Base-by-base conservation (phyloP, 1,140 invertebrate genomes). In the Bombus huntii region DNA sequence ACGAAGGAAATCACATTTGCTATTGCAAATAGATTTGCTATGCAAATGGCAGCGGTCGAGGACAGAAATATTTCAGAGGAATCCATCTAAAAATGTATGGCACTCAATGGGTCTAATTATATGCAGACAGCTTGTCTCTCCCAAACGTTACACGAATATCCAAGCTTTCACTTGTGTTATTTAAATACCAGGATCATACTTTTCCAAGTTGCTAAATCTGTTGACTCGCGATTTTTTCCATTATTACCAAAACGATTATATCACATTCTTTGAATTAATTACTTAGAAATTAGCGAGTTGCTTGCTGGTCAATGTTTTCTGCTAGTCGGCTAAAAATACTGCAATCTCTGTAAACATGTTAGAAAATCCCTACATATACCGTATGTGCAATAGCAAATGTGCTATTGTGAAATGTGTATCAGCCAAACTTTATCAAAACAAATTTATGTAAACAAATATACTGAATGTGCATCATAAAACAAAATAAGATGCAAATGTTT, bases 51-150 rank as follows among this genome's bases (percentile, higher is more conserved):
- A 31, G 10, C 3, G 31, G 18, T 5, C 22, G 28, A 42, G 9
- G 22, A 13, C 5, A 42, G n/a, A 75, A 72, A 66, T 12, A 59
- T 66, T 57, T 62, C 42, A 70, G 71, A 75, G 39, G 71, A 70
- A 80, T 87, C 75, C 81, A 59, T 59, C 62, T 18, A 59, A 59
- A 66, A 65, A 78, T 65, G 82, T n/a, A 78, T 44, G 73, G 47
- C 71, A 75, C 70, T 62, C 47, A 71, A 74, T 15, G 18, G 5
- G 22, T 70, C 70, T 89, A 85, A 88, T 88, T 85, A 77, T 68
- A 85, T 65, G 44, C 78, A 81, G 77, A 81, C 66, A 77, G 73
- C 31, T 81, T 88, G 83, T 74, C 83, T 57, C 76, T 85, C 15
- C 66, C 76, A 81, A 85, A 78, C n/a, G 42, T 53, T 85, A 47